phyloP scores from a whole-genome alignment of 2,888 invertebrate species.

The Phortica magna region DNA sequence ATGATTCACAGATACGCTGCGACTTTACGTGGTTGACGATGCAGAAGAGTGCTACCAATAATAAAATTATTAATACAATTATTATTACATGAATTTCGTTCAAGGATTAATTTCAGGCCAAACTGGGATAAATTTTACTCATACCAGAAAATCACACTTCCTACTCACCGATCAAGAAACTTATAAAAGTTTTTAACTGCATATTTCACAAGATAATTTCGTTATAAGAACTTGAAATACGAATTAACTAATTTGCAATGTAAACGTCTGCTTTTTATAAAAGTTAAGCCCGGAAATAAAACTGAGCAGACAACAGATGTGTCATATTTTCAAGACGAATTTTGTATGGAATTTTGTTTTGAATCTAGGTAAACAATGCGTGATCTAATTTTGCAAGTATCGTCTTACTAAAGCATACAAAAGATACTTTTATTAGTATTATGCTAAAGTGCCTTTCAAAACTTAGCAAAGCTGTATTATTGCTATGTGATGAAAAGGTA shows the following conservation, averaged over 20 bases:
- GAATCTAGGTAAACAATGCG: neutral
- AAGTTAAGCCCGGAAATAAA: conserved; percentile 18
- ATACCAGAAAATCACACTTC: too few relatives aligned
- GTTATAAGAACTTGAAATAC: neutral
- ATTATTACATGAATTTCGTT: too few relatives aligned
- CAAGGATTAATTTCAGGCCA: too few relatives aligned
- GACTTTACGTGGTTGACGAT: neutral
- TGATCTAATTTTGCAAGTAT: too few relatives aligned
- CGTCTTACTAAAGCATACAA: too few relatives aligned
- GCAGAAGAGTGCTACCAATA: neutral
- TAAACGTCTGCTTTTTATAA: conserved; percentile 34
- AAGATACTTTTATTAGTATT: too few relatives aligned
- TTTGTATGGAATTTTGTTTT: neutral
- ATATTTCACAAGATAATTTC: conserved; percentile 31
- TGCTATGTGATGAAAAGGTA: too few relatives aligned
- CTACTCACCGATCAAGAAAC: conserved; percentile 12
- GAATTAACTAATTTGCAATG: conserved; percentile 4
- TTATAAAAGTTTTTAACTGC: conserved; percentile 41
- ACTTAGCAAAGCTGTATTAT: too few relatives aligned
- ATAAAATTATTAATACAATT: neutral
- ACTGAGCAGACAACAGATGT: neutral
- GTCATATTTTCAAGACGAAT: neutral
- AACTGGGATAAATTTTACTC: too few relatives aligned
- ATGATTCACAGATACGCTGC: conserved; percentile 36
- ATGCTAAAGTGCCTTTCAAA: too few relatives aligned